phyloP scores from a whole-genome alignment of 64 coral and sea anemone genomes.

The Cladopsammia gracilis region DNA sequence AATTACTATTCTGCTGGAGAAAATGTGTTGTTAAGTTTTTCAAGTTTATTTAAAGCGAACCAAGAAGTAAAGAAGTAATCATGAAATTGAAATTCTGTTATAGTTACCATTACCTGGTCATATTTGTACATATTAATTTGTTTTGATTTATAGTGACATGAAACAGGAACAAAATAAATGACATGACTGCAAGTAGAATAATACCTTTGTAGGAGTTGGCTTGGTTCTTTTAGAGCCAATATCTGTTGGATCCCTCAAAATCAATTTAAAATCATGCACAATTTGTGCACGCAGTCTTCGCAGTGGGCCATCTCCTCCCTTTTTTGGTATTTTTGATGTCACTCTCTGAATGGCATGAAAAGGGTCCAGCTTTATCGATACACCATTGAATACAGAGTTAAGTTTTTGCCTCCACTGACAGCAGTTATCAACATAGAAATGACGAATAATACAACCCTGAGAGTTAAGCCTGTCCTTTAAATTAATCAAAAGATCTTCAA shows the following conservation, averaged over 20 bases:
- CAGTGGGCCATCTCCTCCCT: not conserved
- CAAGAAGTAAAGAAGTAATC: no score
- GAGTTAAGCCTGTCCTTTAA: slow-evolving; percentile 19
- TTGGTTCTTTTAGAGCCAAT: slow-evolving; percentile 17
- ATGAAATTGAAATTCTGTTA: no score
- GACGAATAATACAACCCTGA: not conserved
- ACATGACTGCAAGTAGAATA: no score
- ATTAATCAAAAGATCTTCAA: slow-evolving; percentile 8
- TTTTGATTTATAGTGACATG: no score
- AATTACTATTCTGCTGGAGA: no score
- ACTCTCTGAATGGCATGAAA: slow-evolving; percentile 66
- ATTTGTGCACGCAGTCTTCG: slow-evolving; percentile 3
- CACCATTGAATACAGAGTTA: slow-evolving; percentile 24
- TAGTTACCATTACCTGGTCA: no score
- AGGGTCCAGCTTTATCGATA: slow-evolving; percentile 19
- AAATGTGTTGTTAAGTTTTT: no score
- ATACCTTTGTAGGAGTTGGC: not conserved
- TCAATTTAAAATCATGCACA: slow-evolving; percentile 31
- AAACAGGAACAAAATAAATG: no score
- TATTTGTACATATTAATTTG: no score
- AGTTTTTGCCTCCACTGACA: slow-evolving; percentile 43
- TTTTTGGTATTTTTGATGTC: slow-evolving; percentile 26
- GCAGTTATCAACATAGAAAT: slow-evolving; percentile 59
- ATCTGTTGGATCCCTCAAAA: slow-evolving; percentile 56
- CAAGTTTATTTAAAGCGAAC: no score